phyloP scores from a whole-genome alignment of 2,113 vertebrate species.

The Chaenogobius annularis region DNA sequence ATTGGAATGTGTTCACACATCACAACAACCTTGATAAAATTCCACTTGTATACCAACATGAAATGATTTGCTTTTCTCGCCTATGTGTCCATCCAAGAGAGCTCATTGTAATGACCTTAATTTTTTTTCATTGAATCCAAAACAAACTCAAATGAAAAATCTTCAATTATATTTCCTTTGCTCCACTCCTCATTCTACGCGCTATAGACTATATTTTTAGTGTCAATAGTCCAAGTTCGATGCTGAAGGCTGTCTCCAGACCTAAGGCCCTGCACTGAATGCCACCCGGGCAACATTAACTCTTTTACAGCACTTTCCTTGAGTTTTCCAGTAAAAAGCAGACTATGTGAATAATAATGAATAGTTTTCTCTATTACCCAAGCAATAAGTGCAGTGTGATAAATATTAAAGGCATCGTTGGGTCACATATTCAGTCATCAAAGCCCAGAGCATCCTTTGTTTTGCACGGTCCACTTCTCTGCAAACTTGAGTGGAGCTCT shows the following conservation, averaged over 20 bases:
- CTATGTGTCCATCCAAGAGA: not conserved
- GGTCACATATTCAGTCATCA: constrained; percentile 12
- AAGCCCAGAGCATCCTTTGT: constrained; percentile 6
- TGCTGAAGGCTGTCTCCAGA: constrained; percentile 11
- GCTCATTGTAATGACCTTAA: not conserved
- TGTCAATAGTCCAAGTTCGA: not conserved
- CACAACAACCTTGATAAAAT: too few species aligned
- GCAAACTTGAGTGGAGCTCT: constrained; percentile 8
- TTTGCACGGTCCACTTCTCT: constrained; percentile 6
- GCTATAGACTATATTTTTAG: constrained; percentile 2
- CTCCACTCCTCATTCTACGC: not conserved
- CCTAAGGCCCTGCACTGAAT: constrained; percentile 4
- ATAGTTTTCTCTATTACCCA: constrained; percentile 6
- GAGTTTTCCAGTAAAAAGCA: constrained; percentile 6
- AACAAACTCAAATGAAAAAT: not conserved
- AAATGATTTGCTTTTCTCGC: too few species aligned
- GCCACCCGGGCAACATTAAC: not conserved
- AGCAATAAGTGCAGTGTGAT: constrained; percentile 10
- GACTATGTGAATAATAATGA: constrained; percentile 12
- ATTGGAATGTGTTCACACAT: not conserved
- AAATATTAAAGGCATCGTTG: constrained; percentile 6
- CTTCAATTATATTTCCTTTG: not conserved
- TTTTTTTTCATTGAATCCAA: not conserved
- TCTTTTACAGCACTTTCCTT: constrained; percentile 7
- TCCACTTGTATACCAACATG: too few species aligned